A percentile compares a stretch with the other conserved stretches of the same genome.
phyloP scores from a whole-genome alignment of 2,113 vertebrate genomes.

The Engraulis encrasicolus region DNA sequence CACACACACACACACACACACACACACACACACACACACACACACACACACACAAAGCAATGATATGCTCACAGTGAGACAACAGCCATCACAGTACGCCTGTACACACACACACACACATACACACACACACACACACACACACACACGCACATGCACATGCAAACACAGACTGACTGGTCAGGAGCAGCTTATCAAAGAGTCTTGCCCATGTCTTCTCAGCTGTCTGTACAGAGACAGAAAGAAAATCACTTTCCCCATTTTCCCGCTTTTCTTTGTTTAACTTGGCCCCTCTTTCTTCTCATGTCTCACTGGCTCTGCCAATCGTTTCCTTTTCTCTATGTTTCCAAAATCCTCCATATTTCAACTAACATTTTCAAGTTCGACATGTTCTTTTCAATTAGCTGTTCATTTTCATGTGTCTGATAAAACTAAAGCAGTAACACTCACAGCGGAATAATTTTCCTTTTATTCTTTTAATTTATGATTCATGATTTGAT shows the following conservation, averaged over 20 bases:
- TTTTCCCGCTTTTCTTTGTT: neutral
- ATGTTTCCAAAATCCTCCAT: neutral
- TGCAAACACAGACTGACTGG: neutral
- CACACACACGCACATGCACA: neutral
- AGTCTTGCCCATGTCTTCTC: neutral
- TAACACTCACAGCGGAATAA: neutral
- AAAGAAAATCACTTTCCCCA: neutral
- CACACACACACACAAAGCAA: neutral
- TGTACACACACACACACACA: neutral
- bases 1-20: slow-evolving; percentile 6
- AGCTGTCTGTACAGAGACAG: neutral
- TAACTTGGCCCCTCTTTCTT: neutral
- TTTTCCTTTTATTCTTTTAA: neutral
- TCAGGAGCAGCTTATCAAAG: neutral
- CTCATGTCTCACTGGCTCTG: neutral
- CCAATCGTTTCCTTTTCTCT: neutral
- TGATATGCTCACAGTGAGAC: neutral
- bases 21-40: neutral
- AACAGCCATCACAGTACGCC: neutral
- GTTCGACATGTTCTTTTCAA: neutral
- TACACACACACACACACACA: neutral
- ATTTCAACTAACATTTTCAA: neutral
- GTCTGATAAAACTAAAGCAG: neutral
- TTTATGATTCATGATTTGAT: neutral
- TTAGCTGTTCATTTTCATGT: neutral